Percentiles rank a stretch among this genome's conserved stretches.
phyloP scores from a whole-genome alignment of 2,113 vertebrate genomes.

The Cathartes aura region DNA sequence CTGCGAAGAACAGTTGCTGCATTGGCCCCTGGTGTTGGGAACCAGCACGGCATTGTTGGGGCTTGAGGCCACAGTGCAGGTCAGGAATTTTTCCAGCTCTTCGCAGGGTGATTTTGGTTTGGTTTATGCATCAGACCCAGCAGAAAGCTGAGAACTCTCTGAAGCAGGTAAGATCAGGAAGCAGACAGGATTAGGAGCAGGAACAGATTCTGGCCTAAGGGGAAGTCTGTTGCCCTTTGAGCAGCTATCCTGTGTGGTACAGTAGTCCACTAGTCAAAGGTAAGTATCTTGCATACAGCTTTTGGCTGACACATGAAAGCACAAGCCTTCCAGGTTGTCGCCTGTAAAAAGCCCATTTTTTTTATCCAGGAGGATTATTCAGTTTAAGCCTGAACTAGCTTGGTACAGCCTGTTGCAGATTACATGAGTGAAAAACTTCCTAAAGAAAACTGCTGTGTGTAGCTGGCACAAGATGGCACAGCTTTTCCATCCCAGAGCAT shows the following conservation, averaged over 20 bases:
- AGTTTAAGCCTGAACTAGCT: not conserved
- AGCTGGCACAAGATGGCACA: not conserved
- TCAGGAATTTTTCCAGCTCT: not conserved
- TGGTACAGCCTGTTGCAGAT: not conserved
- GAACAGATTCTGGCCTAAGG: not conserved
- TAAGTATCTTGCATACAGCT: not conserved
- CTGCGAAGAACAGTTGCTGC: not conserved
- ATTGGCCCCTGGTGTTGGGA: accelerated
- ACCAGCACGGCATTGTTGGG: accelerated
- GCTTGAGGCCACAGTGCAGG: not conserved
- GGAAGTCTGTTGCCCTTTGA: not conserved
- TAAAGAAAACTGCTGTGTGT: not conserved
- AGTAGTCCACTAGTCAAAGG: not conserved
- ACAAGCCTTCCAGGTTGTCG: not conserved
- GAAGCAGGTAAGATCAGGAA: not conserved
- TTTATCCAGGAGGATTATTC: not conserved
- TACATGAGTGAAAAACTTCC: not conserved
- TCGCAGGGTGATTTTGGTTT: not conserved
- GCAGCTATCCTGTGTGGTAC: not conserved
- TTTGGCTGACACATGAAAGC: not conserved
- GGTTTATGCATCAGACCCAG: not conserved
- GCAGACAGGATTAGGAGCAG: not conserved
- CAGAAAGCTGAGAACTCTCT: not conserved
- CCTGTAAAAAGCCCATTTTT: not conserved
- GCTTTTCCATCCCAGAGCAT: not conserved